Conservation (phyloP, 2,888 invertebrate species). For the Chrysodeixis includens region DNA sequence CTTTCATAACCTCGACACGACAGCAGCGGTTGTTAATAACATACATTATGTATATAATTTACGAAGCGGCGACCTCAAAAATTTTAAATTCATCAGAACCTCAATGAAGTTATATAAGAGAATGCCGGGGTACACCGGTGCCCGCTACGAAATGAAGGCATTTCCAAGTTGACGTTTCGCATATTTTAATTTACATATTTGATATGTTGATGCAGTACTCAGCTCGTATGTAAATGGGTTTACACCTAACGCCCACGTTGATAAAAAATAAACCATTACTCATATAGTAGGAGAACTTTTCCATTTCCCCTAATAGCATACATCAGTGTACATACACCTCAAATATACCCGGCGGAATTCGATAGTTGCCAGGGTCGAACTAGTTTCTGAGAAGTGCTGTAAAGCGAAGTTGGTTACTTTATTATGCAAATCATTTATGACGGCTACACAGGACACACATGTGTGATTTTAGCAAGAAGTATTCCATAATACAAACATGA, state of each 20-base stretch:
- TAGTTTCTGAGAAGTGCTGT: constrained; percentile 7
- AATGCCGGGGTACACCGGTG: constrained; percentile 15
- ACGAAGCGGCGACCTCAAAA: constrained; percentile 1
- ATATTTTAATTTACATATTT: constrained; percentile 54
- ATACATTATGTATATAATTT: constrained; percentile 7
- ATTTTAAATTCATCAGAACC: constrained; percentile 14
- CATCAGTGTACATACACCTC: constrained; percentile 66
- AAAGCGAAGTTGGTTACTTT: too few relatives aligned
- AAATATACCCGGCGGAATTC: constrained; percentile 68
- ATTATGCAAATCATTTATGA: too few relatives aligned
- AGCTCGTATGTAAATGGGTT: constrained; percentile 37
- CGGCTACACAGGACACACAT: too few relatives aligned
- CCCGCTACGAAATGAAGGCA: constrained; percentile 28
- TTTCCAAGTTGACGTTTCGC: constrained; percentile 42
- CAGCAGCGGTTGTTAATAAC: constrained; percentile 5
- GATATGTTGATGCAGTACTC: constrained; percentile 34
- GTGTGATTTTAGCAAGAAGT: too few relatives aligned
- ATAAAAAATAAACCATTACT: constrained; percentile 47
- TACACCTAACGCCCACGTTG: constrained; percentile 28
- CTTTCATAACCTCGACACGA: neutral
- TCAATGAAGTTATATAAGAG: constrained; percentile 19
- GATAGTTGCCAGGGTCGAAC: constrained; percentile 57
- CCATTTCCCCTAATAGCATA: constrained; percentile 76
- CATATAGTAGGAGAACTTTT: constrained; percentile 72
- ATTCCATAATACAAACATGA: too few relatives aligned